Conservation (phyloP, 2,797 vertebrate species). For the Phoeniculus purpureus region DNA sequence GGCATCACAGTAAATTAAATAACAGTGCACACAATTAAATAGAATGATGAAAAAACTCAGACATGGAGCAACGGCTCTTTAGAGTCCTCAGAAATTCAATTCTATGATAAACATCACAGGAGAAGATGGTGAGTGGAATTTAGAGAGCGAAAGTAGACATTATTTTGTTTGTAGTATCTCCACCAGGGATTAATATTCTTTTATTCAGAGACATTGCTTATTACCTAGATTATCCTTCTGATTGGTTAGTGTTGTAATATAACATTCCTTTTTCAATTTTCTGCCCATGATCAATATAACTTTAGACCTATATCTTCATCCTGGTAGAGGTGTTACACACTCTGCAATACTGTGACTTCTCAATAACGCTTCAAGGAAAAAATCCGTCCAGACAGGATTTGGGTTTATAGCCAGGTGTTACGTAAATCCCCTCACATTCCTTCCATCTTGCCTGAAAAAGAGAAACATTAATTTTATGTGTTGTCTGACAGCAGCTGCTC, state of each 20-base stretch:
- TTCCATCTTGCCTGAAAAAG: not conserved
- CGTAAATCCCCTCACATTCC: not conserved
- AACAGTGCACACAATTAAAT: conserved; percentile 76
- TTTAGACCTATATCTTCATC: conserved; percentile 46
- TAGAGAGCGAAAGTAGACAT: conserved; percentile 58
- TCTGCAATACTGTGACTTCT: conserved; percentile 40
- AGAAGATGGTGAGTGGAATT: conserved; percentile 57
- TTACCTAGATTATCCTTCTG: conserved; percentile 67
- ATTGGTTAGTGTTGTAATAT: conserved; percentile 58
- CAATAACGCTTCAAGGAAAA: conserved; percentile 39
- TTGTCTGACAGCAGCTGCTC: not conserved
- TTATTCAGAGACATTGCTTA: conserved; percentile 66
- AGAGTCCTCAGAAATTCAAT: conserved; percentile 63
- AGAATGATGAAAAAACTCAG: conserved; percentile 65
- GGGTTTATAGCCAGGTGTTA: not conserved
- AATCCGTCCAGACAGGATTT: not conserved
- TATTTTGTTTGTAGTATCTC: conserved; percentile 53
- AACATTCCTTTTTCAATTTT: conserved; percentile 56
- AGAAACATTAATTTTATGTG: not conserved
- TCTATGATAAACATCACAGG: conserved; percentile 48
- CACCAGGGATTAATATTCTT: conserved; percentile 69
- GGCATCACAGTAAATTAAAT: conserved; percentile 76
- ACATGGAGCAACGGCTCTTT: conserved; percentile 59
- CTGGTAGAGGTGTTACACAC: conserved; percentile 2
- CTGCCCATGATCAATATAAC: conserved; percentile 40